These are phyloP conservation scores for Hyalella azteca DNA, from an alignment of 2,888 invertebrate genomes.

Conservation along the genomic window DNA sequence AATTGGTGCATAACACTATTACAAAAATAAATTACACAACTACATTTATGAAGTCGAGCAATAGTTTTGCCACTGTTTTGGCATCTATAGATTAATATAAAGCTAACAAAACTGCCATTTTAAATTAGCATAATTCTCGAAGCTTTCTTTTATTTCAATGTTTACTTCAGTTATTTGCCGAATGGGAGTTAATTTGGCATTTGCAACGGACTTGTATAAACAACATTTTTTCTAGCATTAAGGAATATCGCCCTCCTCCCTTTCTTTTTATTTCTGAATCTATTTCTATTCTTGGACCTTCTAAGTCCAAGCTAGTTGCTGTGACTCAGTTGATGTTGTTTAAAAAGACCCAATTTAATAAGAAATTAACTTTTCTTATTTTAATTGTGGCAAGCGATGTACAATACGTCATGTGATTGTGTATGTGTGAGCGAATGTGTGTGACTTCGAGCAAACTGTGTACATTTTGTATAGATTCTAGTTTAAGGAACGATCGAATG, in stretches of 20 bases:
- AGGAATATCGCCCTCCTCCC: neutral
- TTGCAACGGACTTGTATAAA: neutral
- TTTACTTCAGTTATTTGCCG: no score
- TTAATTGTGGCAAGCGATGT: neutral
- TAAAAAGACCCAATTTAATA: neutral
- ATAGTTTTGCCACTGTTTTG: no score
- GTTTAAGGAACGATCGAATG: conserved; percentile 1
- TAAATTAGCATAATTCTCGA: neutral
- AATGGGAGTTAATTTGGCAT: no score
- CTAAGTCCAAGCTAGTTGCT: neutral
- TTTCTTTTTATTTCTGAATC: neutral
- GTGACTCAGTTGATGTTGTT: conserved; percentile 17
- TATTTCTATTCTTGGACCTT: neutral
- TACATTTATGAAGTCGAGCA: no score
- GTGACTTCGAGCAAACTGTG: neutral
- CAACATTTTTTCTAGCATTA: neutral
- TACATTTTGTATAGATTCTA: conserved; percentile 33
- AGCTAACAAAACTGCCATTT: conserved; percentile 14
- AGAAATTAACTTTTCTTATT: neutral
- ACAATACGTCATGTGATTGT: conserved; percentile 7
- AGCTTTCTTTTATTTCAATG: no score
- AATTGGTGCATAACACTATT: no score
- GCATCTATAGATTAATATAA: neutral
- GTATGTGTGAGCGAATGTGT: neutral
- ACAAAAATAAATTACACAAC: no score